These are phyloP conservation scores for Epinephelus lanceolatus DNA, from an alignment of 2,113 vertebrate species.

Conservation along the genomic window DNA sequence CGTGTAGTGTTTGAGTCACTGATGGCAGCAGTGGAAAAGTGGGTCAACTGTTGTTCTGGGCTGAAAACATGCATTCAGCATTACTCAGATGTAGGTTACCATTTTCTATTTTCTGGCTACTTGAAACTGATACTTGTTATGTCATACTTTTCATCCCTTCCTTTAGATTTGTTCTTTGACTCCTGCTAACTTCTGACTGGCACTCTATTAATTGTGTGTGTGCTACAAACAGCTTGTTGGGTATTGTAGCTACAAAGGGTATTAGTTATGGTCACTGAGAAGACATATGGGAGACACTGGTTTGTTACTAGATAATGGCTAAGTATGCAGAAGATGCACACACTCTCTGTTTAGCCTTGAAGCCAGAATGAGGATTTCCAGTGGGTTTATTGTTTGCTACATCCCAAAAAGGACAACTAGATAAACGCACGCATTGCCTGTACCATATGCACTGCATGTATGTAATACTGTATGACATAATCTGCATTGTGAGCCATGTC, in stretches of 20 bases:
- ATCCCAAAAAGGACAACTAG: background rate
- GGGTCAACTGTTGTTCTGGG: conserved; percentile 41
- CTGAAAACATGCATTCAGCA: conserved; percentile 6
- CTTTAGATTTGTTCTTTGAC: background rate
- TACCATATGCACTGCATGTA: background rate
- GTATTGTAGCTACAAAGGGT: background rate
- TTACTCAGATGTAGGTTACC: conserved; percentile 6
- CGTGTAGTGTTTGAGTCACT: conserved; percentile 53
- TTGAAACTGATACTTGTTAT: background rate
- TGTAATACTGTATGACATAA: background rate
- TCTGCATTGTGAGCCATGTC: background rate
- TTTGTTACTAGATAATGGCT: background rate
- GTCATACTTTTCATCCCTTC: background rate
- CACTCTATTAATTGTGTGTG: background rate
- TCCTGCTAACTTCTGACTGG: background rate
- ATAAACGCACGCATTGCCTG: background rate
- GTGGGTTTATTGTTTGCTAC: too few species aligned
- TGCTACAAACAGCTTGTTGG: background rate
- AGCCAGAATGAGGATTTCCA: background rate
- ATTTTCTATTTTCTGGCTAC: background rate
- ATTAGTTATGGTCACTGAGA: background rate
- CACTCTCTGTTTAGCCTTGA: background rate
- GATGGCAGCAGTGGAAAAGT: conserved; percentile 47
- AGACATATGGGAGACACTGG: background rate
- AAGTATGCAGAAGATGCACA: background rate